Percentiles rank a stretch among this genome's conserved stretches.
These are phyloP conservation scores for Pholis gunnellus DNA, from an alignment of 2,113 vertebrate genomes.

Conservation along the genomic window DNA sequence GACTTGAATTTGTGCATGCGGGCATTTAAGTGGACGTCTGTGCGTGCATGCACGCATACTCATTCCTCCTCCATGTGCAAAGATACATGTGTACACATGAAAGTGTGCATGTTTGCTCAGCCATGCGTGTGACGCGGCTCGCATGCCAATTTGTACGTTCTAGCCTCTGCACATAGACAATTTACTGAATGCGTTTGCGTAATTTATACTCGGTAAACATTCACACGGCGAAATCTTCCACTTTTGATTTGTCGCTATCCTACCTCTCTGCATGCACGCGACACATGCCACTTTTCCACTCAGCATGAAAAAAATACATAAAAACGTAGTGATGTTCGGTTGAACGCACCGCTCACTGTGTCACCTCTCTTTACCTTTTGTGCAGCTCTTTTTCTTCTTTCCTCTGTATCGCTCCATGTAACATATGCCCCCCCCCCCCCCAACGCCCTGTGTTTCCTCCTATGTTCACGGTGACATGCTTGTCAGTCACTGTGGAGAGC, in stretches of 20 bases:
- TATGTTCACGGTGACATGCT: constrained; percentile 23
- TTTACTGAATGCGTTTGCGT: not conserved
- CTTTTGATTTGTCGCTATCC: not conserved
- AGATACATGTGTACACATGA: constrained; percentile 17
- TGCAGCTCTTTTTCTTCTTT: constrained; percentile 10
- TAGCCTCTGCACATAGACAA: not conserved
- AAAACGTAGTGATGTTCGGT: not conserved
- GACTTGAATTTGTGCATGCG: not conserved
- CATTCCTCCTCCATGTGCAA: constrained; percentile 21
- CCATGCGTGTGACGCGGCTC: constrained; percentile 28
- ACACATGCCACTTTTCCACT: not conserved
- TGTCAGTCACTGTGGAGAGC: constrained; percentile 38
- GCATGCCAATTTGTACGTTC: constrained; percentile 2
- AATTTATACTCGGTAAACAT: not conserved
- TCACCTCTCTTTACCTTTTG: constrained; percentile 32
- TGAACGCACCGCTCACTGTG: constrained; percentile 23
- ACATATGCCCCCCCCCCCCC: constrained; percentile 14
- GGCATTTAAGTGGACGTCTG: constrained; percentile 10
- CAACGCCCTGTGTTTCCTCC: constrained; percentile 6
- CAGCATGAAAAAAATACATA: not conserved
- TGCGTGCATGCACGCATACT: constrained; percentile 26
- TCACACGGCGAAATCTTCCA: not conserved
- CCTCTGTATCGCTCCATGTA: constrained; percentile 15
- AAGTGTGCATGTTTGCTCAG: constrained; percentile 32
- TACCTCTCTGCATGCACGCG: not conserved